Evolutionary conservation across 2,888 invertebrate genomes (phyloP).

Genomic region (Octodonta nipae): DNA sequence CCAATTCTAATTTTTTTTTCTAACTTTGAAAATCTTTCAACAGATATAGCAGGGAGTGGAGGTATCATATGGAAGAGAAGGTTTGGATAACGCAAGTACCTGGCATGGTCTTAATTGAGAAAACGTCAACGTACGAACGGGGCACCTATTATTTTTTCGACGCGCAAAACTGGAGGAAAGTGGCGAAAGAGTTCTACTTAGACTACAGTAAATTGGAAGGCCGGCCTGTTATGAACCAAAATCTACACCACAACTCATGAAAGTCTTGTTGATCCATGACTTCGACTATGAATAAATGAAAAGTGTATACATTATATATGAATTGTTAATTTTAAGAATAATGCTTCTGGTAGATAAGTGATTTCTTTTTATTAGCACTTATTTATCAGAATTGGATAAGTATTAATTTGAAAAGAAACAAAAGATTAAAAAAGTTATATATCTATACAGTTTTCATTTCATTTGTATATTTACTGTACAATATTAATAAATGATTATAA

Average conservation of each 20-base stretch:
- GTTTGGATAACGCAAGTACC: slow-evolving; percentile 98
- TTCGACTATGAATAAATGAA: slow-evolving; percentile 32
- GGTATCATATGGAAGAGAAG: slow-evolving; percentile 98
- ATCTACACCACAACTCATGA: slow-evolving; percentile 25
- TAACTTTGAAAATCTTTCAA: too few species aligned
- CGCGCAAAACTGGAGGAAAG: slow-evolving; percentile 95
- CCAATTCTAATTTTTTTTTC: not conserved
- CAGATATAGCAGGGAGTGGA: slow-evolving; percentile 96
- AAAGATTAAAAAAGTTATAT: slow-evolving; percentile 26
- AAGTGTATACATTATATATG: slow-evolving; percentile 33
- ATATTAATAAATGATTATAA: slow-evolving; percentile 32
- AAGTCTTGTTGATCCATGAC: slow-evolving; percentile 24
- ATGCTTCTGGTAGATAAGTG: slow-evolving; percentile 20
- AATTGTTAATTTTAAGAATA: slow-evolving; percentile 19
- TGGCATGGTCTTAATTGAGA: slow-evolving; percentile 86
- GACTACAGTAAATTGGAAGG: slow-evolving; percentile 98
- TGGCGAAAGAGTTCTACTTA: slow-evolving; percentile 92
- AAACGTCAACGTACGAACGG: slow-evolving; percentile 90
- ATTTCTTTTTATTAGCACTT: slow-evolving; percentile 14
- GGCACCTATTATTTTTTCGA: slow-evolving; percentile 99
- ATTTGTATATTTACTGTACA: slow-evolving; percentile 37
- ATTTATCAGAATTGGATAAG: slow-evolving; percentile 30
- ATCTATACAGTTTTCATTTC: slow-evolving; percentile 37
- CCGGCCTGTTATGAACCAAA: slow-evolving; percentile 62
- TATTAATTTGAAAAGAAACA: slow-evolving; percentile 27